Evolutionary conservation across 2,113 vertebrate genomes (phyloP).

Genomic region (Ibidorhyncha struthersii): DNA sequence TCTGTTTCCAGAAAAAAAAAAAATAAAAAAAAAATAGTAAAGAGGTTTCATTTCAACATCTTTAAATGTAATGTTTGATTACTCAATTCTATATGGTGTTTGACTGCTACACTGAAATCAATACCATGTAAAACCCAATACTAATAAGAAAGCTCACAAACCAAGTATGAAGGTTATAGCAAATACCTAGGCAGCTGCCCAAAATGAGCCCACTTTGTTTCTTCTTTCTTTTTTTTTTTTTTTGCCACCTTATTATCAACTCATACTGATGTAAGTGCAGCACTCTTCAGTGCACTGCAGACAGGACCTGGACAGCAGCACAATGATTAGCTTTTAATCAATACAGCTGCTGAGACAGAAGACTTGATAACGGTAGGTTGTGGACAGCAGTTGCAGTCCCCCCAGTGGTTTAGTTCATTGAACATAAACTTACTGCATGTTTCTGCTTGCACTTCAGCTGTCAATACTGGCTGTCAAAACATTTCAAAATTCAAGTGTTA

Average conservation of each 20-base stretch:
- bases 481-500: not conserved
- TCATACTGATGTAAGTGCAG: not conserved
- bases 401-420: not conserved
- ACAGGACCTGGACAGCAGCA: not conserved
- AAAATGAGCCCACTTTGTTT: not conserved
- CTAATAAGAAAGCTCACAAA: not conserved
- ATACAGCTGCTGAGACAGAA: not conserved
- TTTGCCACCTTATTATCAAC: not conserved
- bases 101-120: not conserved
- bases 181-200: not conserved
- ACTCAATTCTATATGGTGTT: not conserved
- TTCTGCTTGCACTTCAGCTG: not conserved
- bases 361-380: not conserved
- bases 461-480: not conserved
- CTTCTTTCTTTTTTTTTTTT: no score
- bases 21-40: not conserved
- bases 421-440: not conserved
- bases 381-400: not conserved
- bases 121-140: not conserved
- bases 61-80: not conserved
- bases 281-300: not conserved
- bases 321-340: not conserved
- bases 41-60: not conserved
- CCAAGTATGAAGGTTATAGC: not conserved
- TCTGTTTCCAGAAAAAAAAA: not conserved